Evolutionary conservation across 2,113 vertebrate species (phyloP), one percentile per base, ranked within the genome.

Genomic region (Pollachius pollachius): DNA sequence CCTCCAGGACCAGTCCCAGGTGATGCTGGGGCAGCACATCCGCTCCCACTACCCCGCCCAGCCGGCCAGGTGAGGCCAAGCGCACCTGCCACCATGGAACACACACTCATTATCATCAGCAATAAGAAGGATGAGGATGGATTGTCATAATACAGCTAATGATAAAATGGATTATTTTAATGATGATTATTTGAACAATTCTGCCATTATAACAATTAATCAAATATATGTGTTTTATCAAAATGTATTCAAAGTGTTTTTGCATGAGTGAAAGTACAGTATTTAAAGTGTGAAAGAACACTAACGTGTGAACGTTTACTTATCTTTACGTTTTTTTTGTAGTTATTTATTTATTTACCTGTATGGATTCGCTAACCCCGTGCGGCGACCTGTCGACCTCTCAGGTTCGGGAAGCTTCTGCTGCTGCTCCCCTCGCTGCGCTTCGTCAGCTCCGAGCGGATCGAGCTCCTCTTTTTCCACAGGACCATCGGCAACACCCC

Each of bases 1-100:
- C 84, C 90, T 99, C 78, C 97, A 99, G 88, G 97, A 99, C 82
- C 97, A 99, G 85, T 97, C 96, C 0, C 97, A 99, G 57, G 95
- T 96, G 90, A 98, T 98, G 96, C 90, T 99, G 82, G 95, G 93
- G 72, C 97, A 99, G 84, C 96, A 99, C 85, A 94, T 94, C 82
- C 94, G 94, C 64, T 95, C 95, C 3, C 95, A 95, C 67, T 97
- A 98, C 76, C 93, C 95, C 0, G 93, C 89, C 81, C 97, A 99
- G 71, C 93, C 95, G 0, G 92, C 97, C 85, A 98, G 97, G 97
- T 99, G 92, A 81, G 0, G 3, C 18, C n/a, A 6, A 25, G 5
- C 27, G 1, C 5, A 15, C 23, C 23, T 23, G 23, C 12, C 21
- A 15, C 5, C 8, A 23, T 60, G 18, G 16, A 25, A 25, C 21